Conservation (phyloP, 2,888 invertebrate species). For the Odontocerum albicorne region DNA sequence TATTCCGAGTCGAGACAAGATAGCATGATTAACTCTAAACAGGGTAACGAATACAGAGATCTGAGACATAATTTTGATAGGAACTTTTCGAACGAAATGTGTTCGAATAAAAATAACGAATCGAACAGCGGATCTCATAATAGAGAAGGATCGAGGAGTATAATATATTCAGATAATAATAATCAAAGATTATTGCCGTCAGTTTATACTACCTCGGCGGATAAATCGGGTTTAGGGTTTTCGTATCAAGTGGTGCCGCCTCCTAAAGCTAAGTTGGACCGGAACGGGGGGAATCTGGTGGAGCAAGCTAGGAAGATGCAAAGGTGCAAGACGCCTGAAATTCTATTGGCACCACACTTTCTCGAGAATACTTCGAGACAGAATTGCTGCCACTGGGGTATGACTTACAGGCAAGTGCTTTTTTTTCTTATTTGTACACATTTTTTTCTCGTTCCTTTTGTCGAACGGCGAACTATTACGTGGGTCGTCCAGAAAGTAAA, state of each 20-base stretch:
- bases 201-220: constrained; percentile 22
- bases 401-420: constrained; percentile 43
- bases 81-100: not conserved
- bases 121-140: constrained; percentile 10
- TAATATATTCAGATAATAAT: constrained; percentile 5
- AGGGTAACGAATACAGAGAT: constrained; percentile 19
- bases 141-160: constrained; percentile 12
- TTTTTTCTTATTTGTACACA: not conserved
- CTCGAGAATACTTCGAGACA: constrained; percentile 55
- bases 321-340: constrained; percentile 74
- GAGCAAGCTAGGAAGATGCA: constrained; percentile 46
- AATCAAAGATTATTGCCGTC: constrained; percentile 11
- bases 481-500: too few species aligned
- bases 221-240: constrained; percentile 42
- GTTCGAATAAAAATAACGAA: not conserved
- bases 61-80: constrained; percentile 26
- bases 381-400: constrained; percentile 55
- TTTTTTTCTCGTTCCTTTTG: not conserved
- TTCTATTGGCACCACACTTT: constrained; percentile 75
- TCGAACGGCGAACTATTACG: too few species aligned
- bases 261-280: constrained; percentile 57
- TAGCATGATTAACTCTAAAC: constrained; percentile 10
- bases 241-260: constrained; percentile 59
- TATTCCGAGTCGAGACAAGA: constrained; percentile 30
- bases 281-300: constrained; percentile 35